A percentile compares a stretch with the other conserved stretches of the same genome.
Conservation (phyloP, 2,113 vertebrate species). For the Cynoglossus semilaevis region DNA sequence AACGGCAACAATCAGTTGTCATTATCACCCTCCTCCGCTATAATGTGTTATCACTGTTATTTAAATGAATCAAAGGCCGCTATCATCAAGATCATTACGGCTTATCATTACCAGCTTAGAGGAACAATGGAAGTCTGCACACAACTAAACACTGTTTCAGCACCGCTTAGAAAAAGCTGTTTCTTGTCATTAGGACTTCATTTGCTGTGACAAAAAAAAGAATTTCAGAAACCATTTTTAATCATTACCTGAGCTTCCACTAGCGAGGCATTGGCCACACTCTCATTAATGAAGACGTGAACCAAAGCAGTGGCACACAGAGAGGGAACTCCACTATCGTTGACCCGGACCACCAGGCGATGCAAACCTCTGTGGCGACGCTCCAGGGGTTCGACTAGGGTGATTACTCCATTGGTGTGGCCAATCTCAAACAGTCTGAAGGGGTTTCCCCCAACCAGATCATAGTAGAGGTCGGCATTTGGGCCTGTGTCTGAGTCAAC, state of each 20-base stretch:
- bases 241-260: conserved; percentile 87
- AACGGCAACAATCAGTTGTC: conserved; percentile 42
- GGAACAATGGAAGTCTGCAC: conserved; percentile 17
- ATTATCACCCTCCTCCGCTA: conserved; percentile 35
- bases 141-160: conserved; percentile 12
- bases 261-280: conserved; percentile 85
- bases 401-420: conserved; percentile 87
- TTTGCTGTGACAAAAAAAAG: background rate
- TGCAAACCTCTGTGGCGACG: conserved; percentile 91
- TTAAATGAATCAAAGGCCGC: conserved; percentile 34
- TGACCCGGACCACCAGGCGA: conserved; percentile 90
- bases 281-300: conserved; percentile 96
- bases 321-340: conserved; percentile 89
- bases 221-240: background rate
- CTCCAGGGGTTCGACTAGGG: conserved; percentile 89
- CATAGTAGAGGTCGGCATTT: conserved; percentile 89
- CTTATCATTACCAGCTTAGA: conserved; percentile 35
- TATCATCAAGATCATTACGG: conserved; percentile 36
- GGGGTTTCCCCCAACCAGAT: conserved; percentile 91
- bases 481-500: conserved; percentile 85
- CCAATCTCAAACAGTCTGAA: conserved; percentile 94
- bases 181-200: conserved; percentile 1
- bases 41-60: conserved; percentile 37
- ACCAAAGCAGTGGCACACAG: conserved; percentile 89
- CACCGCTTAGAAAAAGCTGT: background rate